Percentiles rank a stretch among this genome's conserved stretches.
These are phyloP conservation scores for Chrysolina oricalcia DNA, from an alignment of 2,888 invertebrate species.

Conservation along the genomic window DNA sequence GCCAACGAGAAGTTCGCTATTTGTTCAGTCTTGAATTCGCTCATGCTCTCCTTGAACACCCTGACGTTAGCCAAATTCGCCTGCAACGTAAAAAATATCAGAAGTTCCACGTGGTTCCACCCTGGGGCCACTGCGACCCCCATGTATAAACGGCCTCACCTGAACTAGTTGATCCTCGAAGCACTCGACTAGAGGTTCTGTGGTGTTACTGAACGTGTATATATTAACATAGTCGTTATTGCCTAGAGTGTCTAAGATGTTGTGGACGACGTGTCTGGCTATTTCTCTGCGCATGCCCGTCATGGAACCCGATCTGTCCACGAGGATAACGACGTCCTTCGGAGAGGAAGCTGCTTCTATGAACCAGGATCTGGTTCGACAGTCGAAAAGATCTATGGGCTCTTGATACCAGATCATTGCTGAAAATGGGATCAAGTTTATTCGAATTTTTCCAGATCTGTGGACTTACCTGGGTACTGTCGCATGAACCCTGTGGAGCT, in stretches of 20 bases:
- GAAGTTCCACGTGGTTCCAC: neutral
- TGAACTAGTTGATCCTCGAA: constrained; percentile 93
- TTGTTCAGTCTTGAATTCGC: constrained; percentile 84
- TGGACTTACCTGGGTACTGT: constrained; percentile 88
- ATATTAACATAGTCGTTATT: constrained; percentile 99
- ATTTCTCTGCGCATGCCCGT: constrained; percentile 86
- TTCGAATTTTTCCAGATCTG: neutral
- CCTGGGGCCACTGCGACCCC: neutral
- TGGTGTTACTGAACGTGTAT: constrained; percentile 89
- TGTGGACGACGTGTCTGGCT: constrained; percentile 88
- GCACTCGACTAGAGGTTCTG: constrained; percentile 89
- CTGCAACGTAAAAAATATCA: constrained; percentile 70
- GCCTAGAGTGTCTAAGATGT: constrained; percentile 95
- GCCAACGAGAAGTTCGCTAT: constrained; percentile 96
- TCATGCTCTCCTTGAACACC: constrained; percentile 86
- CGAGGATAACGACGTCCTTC: constrained; percentile 87
- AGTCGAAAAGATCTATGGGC: constrained; percentile 95
- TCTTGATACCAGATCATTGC: constrained; percentile 87
- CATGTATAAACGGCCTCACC: constrained; percentile 72
- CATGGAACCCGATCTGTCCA: constrained; percentile 82
- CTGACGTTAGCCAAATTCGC: constrained; percentile 90
- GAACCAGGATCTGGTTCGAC: constrained; percentile 95
- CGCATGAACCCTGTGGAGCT: constrained; percentile 98
- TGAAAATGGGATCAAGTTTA: constrained; percentile 48
- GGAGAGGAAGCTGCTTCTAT: constrained; percentile 98